phyloP scores from a whole-genome alignment of 2,888 invertebrate genomes.

The Choreutis nemorana region DNA sequence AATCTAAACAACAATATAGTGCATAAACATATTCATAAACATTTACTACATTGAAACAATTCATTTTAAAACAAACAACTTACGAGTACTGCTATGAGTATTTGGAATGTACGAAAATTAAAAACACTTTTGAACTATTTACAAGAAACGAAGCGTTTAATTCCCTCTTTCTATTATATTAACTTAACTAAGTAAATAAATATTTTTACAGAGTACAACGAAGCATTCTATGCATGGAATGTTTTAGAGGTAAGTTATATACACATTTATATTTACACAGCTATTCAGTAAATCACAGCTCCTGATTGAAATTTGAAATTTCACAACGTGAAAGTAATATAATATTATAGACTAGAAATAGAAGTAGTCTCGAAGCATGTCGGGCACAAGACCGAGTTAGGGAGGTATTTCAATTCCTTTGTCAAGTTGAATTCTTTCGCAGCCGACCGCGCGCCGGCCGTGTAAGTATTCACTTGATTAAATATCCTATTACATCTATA shows the following conservation, averaged over 20 bases:
- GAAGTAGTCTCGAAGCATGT: too few relatives aligned
- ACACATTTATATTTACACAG: constrained; percentile 29
- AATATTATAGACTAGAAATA: too few relatives aligned
- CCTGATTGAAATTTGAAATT: constrained; percentile 35
- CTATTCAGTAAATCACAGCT: constrained; percentile 59
- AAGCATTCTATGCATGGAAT: constrained; percentile 13
- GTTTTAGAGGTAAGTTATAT: constrained; percentile 14
- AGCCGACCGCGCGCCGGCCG: too few relatives aligned
- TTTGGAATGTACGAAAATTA: constrained; percentile 13
- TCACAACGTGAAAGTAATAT: constrained; percentile 11
- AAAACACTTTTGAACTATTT: constrained; percentile 17
- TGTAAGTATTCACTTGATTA: too few relatives aligned
- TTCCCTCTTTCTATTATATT: constrained; percentile 22
- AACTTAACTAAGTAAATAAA: too few relatives aligned
- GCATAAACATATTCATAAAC: too few relatives aligned
- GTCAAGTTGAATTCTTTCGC: too few relatives aligned
- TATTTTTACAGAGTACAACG: too few relatives aligned
- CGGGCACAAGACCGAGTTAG: too few relatives aligned
- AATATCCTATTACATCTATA: neutral
- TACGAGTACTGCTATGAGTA: constrained; percentile 9
- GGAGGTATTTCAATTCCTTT: too few relatives aligned
- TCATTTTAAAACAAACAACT: constrained; percentile 1
- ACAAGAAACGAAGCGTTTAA: constrained; percentile 32
- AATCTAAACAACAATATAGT: too few relatives aligned
- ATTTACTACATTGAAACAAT: too few relatives aligned